These are phyloP conservation scores for Mustelus asterias DNA, from an alignment of 2,113 vertebrate genomes.

Conservation along the genomic window DNA sequence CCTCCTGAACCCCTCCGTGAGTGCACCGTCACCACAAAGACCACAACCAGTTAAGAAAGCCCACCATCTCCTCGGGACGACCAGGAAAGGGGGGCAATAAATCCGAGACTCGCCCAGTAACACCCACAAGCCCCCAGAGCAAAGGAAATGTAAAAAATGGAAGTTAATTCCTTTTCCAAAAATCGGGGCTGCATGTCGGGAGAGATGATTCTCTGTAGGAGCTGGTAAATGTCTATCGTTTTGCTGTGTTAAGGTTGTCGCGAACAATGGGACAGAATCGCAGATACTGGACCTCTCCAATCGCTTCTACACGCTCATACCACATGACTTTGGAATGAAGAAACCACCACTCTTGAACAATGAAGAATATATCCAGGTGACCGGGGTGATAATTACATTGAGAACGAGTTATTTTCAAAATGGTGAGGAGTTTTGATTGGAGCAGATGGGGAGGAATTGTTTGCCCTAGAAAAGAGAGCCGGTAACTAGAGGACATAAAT, in stretches of 20 bases:
- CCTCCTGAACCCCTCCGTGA: no score
- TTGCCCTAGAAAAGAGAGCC: no score
- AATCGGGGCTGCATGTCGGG: background rate
- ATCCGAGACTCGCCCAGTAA: no score
- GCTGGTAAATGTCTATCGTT: background rate
- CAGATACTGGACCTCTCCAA: slow-evolving; percentile 93
- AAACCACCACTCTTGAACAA: slow-evolving; percentile 87
- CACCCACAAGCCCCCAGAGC: background rate
- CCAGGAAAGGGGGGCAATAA: no score
- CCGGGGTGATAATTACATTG: background rate
- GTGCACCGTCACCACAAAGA: no score
- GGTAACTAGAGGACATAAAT: background rate
- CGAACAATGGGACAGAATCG: slow-evolving; percentile 67
- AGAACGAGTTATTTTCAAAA: no score
- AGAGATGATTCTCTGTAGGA: background rate
- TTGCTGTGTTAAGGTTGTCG: slow-evolving; percentile 65
- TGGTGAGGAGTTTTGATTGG: no score
- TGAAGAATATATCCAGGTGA: slow-evolving; percentile 85
- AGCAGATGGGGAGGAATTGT: no score
- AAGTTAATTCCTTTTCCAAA: background rate
- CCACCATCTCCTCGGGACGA: background rate
- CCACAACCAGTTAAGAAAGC: no score
- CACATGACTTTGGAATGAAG: slow-evolving; percentile 98
- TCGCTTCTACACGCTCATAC: slow-evolving; percentile 94
- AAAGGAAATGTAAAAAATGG: background rate